These are phyloP conservation scores for Acrobeloides nanus DNA, from an alignment of 2,888 invertebrate species.

Conservation along the genomic window DNA sequence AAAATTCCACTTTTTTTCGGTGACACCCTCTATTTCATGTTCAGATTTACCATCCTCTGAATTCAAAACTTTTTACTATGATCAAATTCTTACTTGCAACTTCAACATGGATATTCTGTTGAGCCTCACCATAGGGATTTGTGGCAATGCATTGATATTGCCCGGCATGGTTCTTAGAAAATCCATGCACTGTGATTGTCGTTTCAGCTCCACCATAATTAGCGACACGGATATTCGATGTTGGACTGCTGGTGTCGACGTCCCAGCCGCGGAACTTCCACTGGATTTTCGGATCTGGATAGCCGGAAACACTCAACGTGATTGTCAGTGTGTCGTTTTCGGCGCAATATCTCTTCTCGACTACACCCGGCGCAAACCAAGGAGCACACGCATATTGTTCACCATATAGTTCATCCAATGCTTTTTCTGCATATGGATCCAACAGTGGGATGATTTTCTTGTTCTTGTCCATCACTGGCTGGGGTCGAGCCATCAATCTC, in stretches of 20 bases:
- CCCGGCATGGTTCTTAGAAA: conserved; percentile 72
- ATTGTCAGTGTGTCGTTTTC: conserved; percentile 81
- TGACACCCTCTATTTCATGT: conserved; percentile 10
- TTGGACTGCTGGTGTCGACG: conserved; percentile 43
- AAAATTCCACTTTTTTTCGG: too few relatives aligned
- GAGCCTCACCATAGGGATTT: conserved; percentile 86
- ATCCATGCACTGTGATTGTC: conserved; percentile 55
- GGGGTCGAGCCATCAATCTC: conserved; percentile 51
- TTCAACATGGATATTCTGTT: conserved; percentile 76
- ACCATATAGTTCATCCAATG: conserved; percentile 43
- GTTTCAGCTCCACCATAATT: conserved; percentile 49
- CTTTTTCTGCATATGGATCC: conserved; percentile 52
- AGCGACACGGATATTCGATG: conserved; percentile 37
- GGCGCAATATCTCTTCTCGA: conserved; percentile 73
- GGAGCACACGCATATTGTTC: conserved; percentile 55
- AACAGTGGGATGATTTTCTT: conserved; percentile 51
- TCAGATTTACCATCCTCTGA: neutral
- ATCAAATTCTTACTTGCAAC: conserved; percentile 36
- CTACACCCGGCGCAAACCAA: conserved; percentile 66
- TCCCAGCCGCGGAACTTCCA: conserved; percentile 47
- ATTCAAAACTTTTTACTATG: neutral
- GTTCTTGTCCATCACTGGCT: conserved; percentile 51
- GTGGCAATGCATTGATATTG: conserved; percentile 86
- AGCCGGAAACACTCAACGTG: conserved; percentile 89
- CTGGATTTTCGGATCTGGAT: conserved; percentile 80